Evolutionary conservation across 2,888 invertebrate species (phyloP), one percentile per base, ranked within the genome.

Genomic region (Megalurothrips usitatus): DNA sequence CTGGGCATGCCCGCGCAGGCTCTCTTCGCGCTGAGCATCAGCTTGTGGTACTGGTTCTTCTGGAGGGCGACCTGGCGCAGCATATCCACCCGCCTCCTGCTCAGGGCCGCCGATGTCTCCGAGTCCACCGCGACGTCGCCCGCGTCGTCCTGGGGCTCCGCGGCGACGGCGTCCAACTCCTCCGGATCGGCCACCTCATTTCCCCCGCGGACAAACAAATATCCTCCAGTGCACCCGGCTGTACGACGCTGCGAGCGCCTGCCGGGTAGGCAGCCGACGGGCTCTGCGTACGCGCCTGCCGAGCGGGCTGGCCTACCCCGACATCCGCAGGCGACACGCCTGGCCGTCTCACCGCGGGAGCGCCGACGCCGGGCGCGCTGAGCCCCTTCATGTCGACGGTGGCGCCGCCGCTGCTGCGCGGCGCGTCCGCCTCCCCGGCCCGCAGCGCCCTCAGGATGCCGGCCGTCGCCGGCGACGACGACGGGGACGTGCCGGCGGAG

Each of bases 41-140:
- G 23, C 68, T 75, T 75, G 68, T 75, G 68, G 68, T 75, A 75
- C 68, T 75, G 68, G 68, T 75, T 75, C 68, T 26, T 75, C 68
- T 75, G 68, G 23, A 75, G 23, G 12, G 68, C 68, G 68, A 26
- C 26, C 23, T 75, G 68, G 0, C 23, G 68, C 68, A 75, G 68
- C 68, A 75, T 8, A 8, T 75, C 68, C 68, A 26, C 68, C 23
- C 68, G 34, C 34, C 34, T 43, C 34, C 3, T 43, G 34, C 34
- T 43, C 34, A 43, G 34, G 34, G 34, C 34, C 6, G 34, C 34
- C 34, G 68, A 12, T 10, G 10, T 10, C 68, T 75, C 68, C 0
- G 68, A 1, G 26, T 75, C 68, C 23, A 9, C 26, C 26, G 23
- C 68, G 12, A 26, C 26, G 26, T 75, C 68, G 11, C 26, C 68